These are phyloP conservation scores for Bombus pascuorum DNA, from an alignment of 1,140 invertebrate genomes.

Conservation along the genomic window DNA sequence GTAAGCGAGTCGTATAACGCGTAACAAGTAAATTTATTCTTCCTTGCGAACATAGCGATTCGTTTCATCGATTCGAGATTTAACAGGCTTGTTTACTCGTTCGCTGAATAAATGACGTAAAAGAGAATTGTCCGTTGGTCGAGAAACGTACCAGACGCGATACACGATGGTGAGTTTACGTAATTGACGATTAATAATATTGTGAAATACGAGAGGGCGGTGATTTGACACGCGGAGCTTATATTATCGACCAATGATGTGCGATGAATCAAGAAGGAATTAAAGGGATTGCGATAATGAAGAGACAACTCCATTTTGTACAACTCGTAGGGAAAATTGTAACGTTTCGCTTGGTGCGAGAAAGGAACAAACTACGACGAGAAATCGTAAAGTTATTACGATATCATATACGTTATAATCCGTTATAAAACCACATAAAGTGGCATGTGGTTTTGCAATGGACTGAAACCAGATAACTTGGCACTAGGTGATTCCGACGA, in stretches of 20 bases:
- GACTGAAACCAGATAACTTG: background rate
- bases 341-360: too few relatives aligned
- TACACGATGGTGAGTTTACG: background rate
- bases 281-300: too few relatives aligned
- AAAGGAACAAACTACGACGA: background rate
- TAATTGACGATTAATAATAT: conserved; percentile 19
- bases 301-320: too few relatives aligned
- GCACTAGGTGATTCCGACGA: background rate
- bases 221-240: background rate
- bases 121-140: background rate
- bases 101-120: conserved; percentile 38
- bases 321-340: background rate
- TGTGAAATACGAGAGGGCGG: too few relatives aligned
- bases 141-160: background rate
- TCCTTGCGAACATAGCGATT: background rate
- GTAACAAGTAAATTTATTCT: conserved; percentile 45
- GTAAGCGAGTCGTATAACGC: conserved; percentile 2
- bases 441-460: background rate
- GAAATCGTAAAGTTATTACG: background rate
- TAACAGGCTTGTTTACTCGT: conserved; percentile 41
- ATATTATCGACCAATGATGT: background rate
- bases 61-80: conserved; percentile 31
- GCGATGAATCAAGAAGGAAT: background rate
- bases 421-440: background rate
- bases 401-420: background rate